Evolutionary conservation across 2,797 vertebrate genomes (phyloP), one percentile per base, ranked within the genome.

Genomic region (Poeciliopsis paucimaculata): DNA sequence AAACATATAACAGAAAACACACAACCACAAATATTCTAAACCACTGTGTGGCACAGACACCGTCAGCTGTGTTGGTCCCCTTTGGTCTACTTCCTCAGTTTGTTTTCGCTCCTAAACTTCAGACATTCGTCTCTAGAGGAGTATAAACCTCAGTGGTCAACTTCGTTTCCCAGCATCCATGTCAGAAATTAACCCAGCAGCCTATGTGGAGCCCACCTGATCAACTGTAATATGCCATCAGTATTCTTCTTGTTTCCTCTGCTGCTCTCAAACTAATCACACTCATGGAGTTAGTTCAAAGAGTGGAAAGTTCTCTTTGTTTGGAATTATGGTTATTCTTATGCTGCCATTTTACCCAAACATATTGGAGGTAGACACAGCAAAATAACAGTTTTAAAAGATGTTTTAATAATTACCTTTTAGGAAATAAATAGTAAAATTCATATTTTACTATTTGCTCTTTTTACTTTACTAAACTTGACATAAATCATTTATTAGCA

Each of bases 131-230:
- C 88, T 90, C 86, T 77, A 0, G 85, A 87, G 85, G 82, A 81
- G 82, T 41, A 68, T 47, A 51, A 72, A 76, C 72, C 88, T 75
- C 79, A 1, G 75, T 0, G 81, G 77, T 79, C 26, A 70, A 70
- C 84, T 91, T 26, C 81, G 82, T 86, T 86, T 90, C 88, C 83
- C 87, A 85, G 91, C 90, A 93, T 92, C 80, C 79, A 82, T 85
- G 72, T 78, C 81, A 41, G 86, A 73, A 75, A 89, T 92, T 92
- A 91, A 91, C 89, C 86, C 88, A 70, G 9, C 31, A 51, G 85
- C 84, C 88, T 60, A 75, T 23, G 78, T 43, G 87, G 78, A 80
- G 85, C 80, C 78, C 0, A 31, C 16, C 86, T 85, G 87, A 91
- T 90, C 90, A 74, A 79, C 77, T 74, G 11, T 91, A 90, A 93